phyloP scores from a whole-genome alignment of 2,113 vertebrate genomes.

The Deroptyus accipitrinus region DNA sequence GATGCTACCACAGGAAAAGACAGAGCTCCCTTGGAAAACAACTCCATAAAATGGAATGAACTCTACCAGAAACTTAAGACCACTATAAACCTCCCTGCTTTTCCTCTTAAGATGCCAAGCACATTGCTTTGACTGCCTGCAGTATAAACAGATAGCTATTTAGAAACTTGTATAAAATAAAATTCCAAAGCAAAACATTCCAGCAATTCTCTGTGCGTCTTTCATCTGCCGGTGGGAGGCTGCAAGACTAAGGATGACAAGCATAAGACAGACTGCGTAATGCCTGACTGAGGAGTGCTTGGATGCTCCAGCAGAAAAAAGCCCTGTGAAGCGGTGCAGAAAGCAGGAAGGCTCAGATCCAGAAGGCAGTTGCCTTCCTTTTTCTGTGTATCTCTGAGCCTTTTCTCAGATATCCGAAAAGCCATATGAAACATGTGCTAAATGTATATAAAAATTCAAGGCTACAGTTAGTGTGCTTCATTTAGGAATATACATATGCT shows the following conservation, averaged over 20 bases:
- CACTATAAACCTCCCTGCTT: not conserved
- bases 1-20: not conserved
- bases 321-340: not conserved
- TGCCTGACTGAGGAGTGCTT: not conserved
- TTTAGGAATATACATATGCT: not conserved
- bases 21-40: not conserved
- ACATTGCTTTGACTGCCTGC: not conserved
- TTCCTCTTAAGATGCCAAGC: not conserved
- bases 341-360: not conserved
- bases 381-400: not conserved
- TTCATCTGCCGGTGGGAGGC: not conserved
- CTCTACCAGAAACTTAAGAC: not conserved
- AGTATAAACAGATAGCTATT: constrained; percentile 8
- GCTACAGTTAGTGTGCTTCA: not conserved
- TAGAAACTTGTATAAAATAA: constrained; percentile 3
- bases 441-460: not conserved
- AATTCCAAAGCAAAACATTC: not conserved
- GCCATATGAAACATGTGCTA: not conserved
- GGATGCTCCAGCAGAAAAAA: not conserved
- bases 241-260: not conserved
- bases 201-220: not conserved
- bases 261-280: not conserved
- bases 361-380: not conserved
- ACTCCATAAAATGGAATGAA: not conserved
- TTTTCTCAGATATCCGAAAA: not conserved